Evolutionary conservation across 2,888 invertebrate species (phyloP), one percentile per base, ranked within the genome.

Genomic region (Gryllus longicercus): DNA sequence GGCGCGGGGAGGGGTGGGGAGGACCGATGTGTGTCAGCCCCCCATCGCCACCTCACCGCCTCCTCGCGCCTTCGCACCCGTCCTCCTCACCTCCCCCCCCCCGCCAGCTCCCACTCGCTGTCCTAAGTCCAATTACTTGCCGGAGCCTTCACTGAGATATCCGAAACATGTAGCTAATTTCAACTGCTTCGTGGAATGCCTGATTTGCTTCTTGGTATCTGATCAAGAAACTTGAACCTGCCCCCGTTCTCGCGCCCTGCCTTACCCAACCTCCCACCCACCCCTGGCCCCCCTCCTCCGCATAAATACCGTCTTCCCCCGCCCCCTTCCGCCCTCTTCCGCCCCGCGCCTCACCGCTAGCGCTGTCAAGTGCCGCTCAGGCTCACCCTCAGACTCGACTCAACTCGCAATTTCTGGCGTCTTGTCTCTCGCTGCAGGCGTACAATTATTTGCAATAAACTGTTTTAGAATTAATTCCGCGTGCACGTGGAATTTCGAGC

Each of bases 71-170:
- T 51, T 51, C n/a, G 63, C 14, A 5, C 0, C 63, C 63, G 8
- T 3, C n/a, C 16, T 14, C 63, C 14, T 18, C 63, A n/a, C 63
- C 63, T 38, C 63, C 63, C 63, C 63, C 14, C 18, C 63, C 63
- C n/a, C 8, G 63, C n/a, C 63, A 8, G 16, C n/a, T 16, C 63
- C 63, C 14, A 3, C 63, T 63, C 63, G 63, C 14, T 63, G 63
- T 63, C 63, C 63, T 63, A 63, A 63, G 63, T 63, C 63, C 63
- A 63, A 63, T 63, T 63, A 63, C 63, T 63, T 63, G 63, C 63
- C 38, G 38, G 38, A 63, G 63, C 63, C 63, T 63, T 63, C 63
- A 63, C 63, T 18, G 63, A 63, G 63, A 63, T 63, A 63, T 63
- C 63, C 63, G 63, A 63, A 63, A 63, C 63, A 63, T 63, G 63